phyloP scores from a whole-genome alignment of 2,888 invertebrate genomes.

The Psylliodes chrysocephalus region DNA sequence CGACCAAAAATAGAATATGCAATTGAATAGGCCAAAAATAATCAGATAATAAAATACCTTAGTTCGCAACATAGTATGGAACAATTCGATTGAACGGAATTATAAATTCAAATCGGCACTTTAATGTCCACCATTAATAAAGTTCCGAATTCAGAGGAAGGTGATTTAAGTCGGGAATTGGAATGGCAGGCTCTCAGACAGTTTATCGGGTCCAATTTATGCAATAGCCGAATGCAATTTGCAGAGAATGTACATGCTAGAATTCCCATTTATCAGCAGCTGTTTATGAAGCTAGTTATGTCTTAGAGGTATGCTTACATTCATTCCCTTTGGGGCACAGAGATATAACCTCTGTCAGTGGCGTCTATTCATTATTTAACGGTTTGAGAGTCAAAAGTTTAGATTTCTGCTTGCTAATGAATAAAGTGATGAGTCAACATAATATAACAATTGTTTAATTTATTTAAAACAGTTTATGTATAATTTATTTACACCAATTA shows the following conservation, averaged over 20 bases:
- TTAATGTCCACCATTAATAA: conserved; percentile 28
- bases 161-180: conserved; percentile 45
- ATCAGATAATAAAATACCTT: no score
- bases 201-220: conserved; percentile 64
- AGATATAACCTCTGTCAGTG: conserved; percentile 39
- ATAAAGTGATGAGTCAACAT: no score
- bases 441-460: no score
- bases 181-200: conserved; percentile 48
- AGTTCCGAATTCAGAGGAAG: conserved; percentile 29
- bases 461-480: no score
- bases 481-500: no score
- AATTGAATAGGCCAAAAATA: no score
- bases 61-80: no score
- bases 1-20: no score
- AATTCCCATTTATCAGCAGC: conserved; percentile 63
- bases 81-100: no score
- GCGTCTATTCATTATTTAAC: not conserved
- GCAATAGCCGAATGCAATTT: conserved; percentile 63
- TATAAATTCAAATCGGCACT: not conserved
- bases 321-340: conserved; percentile 30
- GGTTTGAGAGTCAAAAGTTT: no score
- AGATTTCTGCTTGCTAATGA: no score
- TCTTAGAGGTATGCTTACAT: conserved; percentile 29
- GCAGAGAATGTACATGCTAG: conserved; percentile 64
- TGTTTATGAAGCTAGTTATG: conserved; percentile 64